Evolutionary conservation across 2,797 vertebrate species (phyloP), one percentile per base, ranked within the genome.

Genomic region (Phataginus tricuspis): DNA sequence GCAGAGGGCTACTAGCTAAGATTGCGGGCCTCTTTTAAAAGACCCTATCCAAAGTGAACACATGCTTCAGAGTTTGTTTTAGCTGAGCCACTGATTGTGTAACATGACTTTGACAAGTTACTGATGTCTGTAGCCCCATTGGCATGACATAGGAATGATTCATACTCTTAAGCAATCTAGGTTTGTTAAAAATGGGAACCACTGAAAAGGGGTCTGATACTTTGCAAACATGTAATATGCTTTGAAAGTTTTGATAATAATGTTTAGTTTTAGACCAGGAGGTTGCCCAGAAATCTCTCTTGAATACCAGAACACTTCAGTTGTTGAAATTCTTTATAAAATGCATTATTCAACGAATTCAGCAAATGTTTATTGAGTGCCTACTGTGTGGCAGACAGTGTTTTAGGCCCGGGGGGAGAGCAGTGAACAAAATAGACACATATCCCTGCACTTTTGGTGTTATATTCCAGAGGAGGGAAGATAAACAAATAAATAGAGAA

Each of bases 101-200:
- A 92, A 86, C 39, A 49, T 7, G 68, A 75, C 49, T 88, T 31
- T 94, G 92, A 92, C 87, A 88, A 61, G 82, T 86, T 85, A 66
- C 88, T 86, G 75, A 75, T 91, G 90, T 78, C 51, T 86, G 3
- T 80, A 42, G 61, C 42, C 31, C 69, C 31, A 34, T 92, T 88
- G 78, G 39, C 90, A 61, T 83, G n/a, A 86, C 69, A 68, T 11
- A 55, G 42, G 51, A 85, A 55, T 86, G 59, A 93, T 84, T 90
- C 96, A 93, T 51, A 37, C 53, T 86, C 63, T 91, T 92, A 83
- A 37, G 94, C 94, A 97, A 87, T 29, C 45, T 90, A 53, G 68
- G 23, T 78, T 86, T 75, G 27, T 82, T 77, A 77, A 75, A 92
- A 91, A 93, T 34, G 25, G 79, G 77, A 95, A 85, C 77, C 88